phyloP scores from a whole-genome alignment of 92 coral and sea anemone species.

The Paramuricea clavata region DNA sequence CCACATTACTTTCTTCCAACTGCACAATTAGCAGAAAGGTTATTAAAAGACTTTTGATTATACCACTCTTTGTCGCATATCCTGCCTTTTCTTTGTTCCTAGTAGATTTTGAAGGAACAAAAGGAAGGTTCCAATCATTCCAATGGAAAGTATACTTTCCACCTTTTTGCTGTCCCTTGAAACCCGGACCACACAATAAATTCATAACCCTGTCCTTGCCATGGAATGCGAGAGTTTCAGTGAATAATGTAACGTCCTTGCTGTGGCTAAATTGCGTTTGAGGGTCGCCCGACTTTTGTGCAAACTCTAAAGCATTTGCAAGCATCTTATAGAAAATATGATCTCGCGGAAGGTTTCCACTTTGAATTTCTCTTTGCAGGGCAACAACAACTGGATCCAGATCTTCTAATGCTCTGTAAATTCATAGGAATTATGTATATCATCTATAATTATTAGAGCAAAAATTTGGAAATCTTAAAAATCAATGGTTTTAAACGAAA shows the following conservation, averaged over 20 bases:
- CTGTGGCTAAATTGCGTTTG: slow-evolving; percentile 22
- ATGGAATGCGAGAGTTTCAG: slow-evolving; percentile 42
- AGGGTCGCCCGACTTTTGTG: slow-evolving; percentile 27
- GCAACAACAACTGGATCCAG: slow-evolving; percentile 51
- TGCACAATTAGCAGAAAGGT: slow-evolving; percentile 16
- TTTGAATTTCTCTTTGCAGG: slow-evolving; percentile 29
- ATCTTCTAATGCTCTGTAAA: slow-evolving; percentile 39
- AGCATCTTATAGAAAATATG: slow-evolving; percentile 38
- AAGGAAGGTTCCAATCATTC: slow-evolving; percentile 46
- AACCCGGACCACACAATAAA: slow-evolving; percentile 27
- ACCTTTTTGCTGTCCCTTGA: slow-evolving; percentile 38
- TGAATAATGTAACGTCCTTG: slow-evolving; percentile 32
- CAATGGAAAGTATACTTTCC: slow-evolving; percentile 24
- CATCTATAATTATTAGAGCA: too few relatives aligned
- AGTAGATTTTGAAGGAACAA: slow-evolving; percentile 27
- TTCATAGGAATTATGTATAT: too few relatives aligned
- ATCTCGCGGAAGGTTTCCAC: slow-evolving; percentile 34
- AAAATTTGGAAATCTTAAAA: too few relatives aligned
- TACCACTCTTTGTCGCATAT: slow-evolving; percentile 15
- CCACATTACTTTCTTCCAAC: slow-evolving; percentile 38
- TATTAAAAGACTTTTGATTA: slow-evolving; percentile 27
- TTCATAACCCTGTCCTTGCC: slow-evolving; percentile 45
- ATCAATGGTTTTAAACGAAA: too few relatives aligned
- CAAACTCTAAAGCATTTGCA: slow-evolving; percentile 15
- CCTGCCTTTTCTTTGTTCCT: slow-evolving; percentile 47